Evolutionary conservation across 2,113 vertebrate genomes (phyloP).

Genomic region (Prochilodus magdalenae): DNA sequence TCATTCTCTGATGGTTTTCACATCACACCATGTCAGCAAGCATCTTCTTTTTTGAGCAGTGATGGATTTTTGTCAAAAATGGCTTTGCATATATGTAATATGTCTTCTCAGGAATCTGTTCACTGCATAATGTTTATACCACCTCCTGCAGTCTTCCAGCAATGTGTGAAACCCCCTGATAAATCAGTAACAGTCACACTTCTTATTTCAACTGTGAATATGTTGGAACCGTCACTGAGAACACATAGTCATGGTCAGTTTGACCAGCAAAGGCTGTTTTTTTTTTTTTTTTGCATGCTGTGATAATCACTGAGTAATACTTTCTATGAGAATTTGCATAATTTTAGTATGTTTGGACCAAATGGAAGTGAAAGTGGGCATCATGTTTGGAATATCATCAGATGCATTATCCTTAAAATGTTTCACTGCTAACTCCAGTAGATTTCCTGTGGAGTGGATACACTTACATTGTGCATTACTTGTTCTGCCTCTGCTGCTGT

Average conservation of each 20-base stretch:
- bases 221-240: neutral
- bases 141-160: neutral
- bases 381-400: no score
- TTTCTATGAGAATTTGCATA: no score
- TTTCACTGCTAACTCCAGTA: no score
- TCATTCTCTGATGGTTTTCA: neutral
- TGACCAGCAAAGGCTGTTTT: neutral
- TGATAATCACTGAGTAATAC: no score
- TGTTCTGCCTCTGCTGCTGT: no score
- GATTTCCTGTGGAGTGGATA: no score
- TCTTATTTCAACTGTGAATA: neutral
- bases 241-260: neutral
- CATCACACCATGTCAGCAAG: neutral
- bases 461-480: no score
- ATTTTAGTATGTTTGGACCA: no score
- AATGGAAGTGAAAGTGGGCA: no score
- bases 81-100: neutral
- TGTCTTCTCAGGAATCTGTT: neutral
- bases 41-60: neutral
- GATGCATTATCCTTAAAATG: no score
- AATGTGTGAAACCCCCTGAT: neutral
- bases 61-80: neutral
- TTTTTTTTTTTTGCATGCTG: neutral
- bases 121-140: neutral
- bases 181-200: conserved; percentile 5